Percentiles rank a stretch among this genome's conserved stretches.
Conservation (phyloP, 2,113 vertebrate species). For the Numida meleagris region DNA sequence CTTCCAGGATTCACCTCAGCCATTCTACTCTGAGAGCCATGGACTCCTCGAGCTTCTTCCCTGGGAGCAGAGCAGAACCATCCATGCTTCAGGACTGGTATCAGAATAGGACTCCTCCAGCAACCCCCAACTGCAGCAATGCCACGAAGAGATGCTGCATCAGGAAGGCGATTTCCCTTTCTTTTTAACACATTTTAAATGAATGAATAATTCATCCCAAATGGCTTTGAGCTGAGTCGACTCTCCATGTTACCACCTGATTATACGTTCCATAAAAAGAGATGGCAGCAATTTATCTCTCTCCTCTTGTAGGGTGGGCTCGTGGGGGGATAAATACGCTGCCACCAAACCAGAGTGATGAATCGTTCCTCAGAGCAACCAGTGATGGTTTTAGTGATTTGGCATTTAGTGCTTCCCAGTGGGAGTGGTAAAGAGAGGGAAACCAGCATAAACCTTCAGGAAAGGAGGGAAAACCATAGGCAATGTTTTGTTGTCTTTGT, state of each 20-base stretch:
- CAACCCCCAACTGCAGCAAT: neutral
- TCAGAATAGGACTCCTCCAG: neutral
- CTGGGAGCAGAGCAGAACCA: neutral
- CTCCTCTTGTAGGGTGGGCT: constrained; percentile 47
- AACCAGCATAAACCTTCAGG: neutral
- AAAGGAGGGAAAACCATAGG: neutral
- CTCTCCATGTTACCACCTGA: constrained; percentile 68
- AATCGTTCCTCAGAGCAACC: constrained; percentile 65
- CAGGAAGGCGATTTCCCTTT: neutral
- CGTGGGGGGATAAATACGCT: constrained; percentile 31
- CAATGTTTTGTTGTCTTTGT: neutral
- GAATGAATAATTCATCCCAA: constrained; percentile 76
- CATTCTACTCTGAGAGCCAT: neutral
- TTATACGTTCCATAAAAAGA: constrained; percentile 76
- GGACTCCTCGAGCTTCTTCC: neutral
- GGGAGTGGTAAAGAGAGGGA: neutral
- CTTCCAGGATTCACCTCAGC: neutral
- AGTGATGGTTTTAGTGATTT: constrained; percentile 49
- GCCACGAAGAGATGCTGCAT: neutral
- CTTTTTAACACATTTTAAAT: constrained; percentile 43
- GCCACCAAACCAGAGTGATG: constrained; percentile 58
- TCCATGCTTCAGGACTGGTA: neutral
- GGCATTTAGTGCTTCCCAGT: constrained; percentile 55
- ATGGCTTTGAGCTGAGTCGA: constrained; percentile 61
- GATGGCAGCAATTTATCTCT: constrained; percentile 75